Conservation (phyloP, 2,888 invertebrate species). For the Lasioglossum morio region DNA sequence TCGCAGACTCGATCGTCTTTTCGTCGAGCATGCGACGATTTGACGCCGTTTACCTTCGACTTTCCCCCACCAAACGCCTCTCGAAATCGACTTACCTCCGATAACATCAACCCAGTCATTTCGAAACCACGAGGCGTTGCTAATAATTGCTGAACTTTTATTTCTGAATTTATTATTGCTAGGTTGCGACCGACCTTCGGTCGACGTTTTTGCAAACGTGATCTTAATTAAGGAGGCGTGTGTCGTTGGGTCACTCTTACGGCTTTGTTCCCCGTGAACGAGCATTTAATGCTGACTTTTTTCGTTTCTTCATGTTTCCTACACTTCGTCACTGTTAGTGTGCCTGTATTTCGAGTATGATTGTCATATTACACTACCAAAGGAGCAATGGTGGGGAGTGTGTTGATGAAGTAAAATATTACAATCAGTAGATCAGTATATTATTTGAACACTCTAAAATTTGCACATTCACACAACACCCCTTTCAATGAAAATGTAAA, state of each 20-base stretch:
- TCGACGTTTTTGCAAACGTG: neutral
- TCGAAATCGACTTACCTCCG: neutral
- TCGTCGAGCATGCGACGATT: conserved; percentile 60
- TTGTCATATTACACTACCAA: neutral
- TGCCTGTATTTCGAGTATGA: neutral
- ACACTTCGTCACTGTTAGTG: neutral
- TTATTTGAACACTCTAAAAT: no score
- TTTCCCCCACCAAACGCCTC: neutral
- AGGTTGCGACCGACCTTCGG: neutral
- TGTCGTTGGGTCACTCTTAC: neutral
- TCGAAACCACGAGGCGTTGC: neutral
- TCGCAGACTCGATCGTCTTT: conserved; percentile 28
- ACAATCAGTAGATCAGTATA: no score
- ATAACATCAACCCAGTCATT: neutral
- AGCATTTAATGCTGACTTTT: neutral
- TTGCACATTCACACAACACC: no score
- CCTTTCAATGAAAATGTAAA: no score
- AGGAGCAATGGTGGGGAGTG: neutral
- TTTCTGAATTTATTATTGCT: neutral
- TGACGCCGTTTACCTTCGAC: conserved; percentile 23
- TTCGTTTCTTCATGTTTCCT: neutral
- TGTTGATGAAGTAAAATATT: neutral
- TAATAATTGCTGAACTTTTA: neutral
- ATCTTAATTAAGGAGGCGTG: neutral
- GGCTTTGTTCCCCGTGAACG: neutral